Conservation (phyloP, 2,888 invertebrate species). For the Augochlorella aurata region DNA sequence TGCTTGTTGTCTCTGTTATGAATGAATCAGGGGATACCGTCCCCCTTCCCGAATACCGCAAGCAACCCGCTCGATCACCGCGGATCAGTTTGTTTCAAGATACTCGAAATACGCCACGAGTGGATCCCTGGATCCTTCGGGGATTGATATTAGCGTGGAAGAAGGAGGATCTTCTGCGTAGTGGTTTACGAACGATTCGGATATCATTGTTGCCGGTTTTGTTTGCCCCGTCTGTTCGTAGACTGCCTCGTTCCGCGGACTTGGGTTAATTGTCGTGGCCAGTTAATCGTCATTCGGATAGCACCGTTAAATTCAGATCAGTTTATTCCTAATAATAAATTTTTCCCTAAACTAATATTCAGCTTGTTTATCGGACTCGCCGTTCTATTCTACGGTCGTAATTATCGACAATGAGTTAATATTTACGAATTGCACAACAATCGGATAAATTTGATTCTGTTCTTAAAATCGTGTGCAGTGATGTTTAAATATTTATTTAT, state of each 20-base stretch:
- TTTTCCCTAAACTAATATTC: too few relatives aligned
- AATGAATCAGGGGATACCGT: conserved; percentile 68
- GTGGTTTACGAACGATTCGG: conserved; percentile 22
- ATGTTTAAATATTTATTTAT: neutral
- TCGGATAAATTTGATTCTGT: too few relatives aligned
- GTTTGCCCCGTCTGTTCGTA: neutral
- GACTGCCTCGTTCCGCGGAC: conserved; percentile 5
- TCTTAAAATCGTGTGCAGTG: too few relatives aligned
- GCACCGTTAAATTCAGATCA: too few relatives aligned
- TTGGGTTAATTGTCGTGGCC: neutral
- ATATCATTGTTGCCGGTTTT: neutral
- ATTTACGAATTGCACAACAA: too few relatives aligned
- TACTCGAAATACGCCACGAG: conserved; percentile 33
- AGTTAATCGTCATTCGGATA: neutral
- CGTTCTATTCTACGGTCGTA: too few relatives aligned
- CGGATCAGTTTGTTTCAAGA: conserved; percentile 46
- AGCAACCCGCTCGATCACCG: conserved; percentile 42
- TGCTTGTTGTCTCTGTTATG: conserved; percentile 49
- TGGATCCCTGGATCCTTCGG: conserved; percentile 21
- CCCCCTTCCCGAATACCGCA: conserved; percentile 38
- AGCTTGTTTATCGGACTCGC: too few relatives aligned
- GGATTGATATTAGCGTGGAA: conserved; percentile 38
- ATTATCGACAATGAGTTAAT: too few relatives aligned
- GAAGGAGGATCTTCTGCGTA: neutral
- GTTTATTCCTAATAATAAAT: too few relatives aligned